Conservation (phyloP, 2,888 invertebrate species). For the Micropterix aruncella region DNA sequence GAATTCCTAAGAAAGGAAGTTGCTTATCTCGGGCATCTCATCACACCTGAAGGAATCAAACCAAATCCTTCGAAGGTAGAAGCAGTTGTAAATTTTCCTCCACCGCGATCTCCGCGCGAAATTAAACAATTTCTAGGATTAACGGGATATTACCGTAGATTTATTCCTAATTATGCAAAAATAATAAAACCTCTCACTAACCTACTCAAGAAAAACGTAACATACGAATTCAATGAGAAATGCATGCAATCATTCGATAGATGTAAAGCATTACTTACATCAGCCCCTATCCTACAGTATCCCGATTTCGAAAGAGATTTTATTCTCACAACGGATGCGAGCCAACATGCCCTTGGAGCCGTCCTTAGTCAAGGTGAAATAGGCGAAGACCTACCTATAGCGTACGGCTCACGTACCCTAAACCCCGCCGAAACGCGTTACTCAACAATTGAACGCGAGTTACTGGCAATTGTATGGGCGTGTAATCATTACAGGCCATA, state of each 20-base stretch:
- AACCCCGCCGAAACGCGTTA: neutral
- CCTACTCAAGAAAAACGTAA: slow-evolving; percentile 12
- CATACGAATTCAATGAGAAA: slow-evolving; percentile 10
- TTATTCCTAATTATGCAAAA: slow-evolving; percentile 14
- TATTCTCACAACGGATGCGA: slow-evolving; percentile 1
- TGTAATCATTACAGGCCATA: slow-evolving; percentile 1
- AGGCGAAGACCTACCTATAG: neutral
- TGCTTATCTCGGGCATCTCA: slow-evolving; percentile 12
- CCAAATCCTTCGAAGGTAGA: slow-evolving; percentile 7
- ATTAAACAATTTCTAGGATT: slow-evolving; percentile 12
- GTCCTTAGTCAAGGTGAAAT: slow-evolving; percentile 1
- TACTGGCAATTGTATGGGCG: slow-evolving; percentile 1
- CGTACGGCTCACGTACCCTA: neutral
- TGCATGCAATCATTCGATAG: slow-evolving; percentile 13
- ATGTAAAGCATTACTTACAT: slow-evolving; percentile 14
- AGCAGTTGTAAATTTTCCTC: slow-evolving; percentile 15
- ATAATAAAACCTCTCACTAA: slow-evolving; percentile 14
- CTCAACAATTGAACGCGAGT: neutral
- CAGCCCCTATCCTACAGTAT: slow-evolving; percentile 13
- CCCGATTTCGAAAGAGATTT: slow-evolving; percentile 13
- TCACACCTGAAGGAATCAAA: slow-evolving; percentile 10
- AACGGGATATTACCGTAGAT: slow-evolving; percentile 15
- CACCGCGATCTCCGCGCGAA: slow-evolving; percentile 5
- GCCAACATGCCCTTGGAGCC: neutral
- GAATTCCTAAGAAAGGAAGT: slow-evolving; percentile 14